Conservation (phyloP, 2,797 vertebrate genomes). For the Sebastes kiyomatsui region DNA sequence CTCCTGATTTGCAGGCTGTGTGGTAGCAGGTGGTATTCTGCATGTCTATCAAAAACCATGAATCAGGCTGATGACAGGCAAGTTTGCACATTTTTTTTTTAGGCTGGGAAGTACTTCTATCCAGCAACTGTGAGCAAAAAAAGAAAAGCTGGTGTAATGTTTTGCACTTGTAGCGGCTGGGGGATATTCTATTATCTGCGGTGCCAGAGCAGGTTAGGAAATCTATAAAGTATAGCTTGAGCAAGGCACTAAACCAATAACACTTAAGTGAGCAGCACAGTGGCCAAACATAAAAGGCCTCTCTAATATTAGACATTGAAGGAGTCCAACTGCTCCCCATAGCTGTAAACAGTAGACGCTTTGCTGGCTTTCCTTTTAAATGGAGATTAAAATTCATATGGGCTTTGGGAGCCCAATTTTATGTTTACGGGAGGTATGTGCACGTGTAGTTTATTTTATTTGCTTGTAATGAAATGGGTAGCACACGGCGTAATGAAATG, state of each 20-base stretch:
- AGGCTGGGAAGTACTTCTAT: background rate
- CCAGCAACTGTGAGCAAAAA: background rate
- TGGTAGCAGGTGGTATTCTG: conserved; percentile 53
- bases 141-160: background rate
- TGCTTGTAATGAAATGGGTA: conserved; percentile 58
- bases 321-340: conserved; percentile 11
- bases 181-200: background rate
- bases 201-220: background rate
- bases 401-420: conserved; percentile 38
- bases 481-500: conserved; percentile 36
- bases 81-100: conserved; percentile 15
- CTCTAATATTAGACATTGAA: conserved; percentile 17
- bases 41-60: conserved; percentile 28
- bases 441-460: conserved; percentile 51
- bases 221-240: background rate
- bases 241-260: conserved; percentile 18
- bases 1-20: conserved; percentile 33
- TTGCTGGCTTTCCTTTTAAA: conserved; percentile 49
- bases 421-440: conserved; percentile 33
- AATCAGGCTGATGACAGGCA: conserved; percentile 23
- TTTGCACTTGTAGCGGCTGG: background rate
- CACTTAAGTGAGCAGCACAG: conserved; percentile 3
- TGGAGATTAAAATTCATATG: conserved; percentile 37
- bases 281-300: conserved; percentile 16
- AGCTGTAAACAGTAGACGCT: conserved; percentile 40